phyloP scores from a whole-genome alignment of 2,888 invertebrate genomes.

The Syrista parreyssii region DNA sequence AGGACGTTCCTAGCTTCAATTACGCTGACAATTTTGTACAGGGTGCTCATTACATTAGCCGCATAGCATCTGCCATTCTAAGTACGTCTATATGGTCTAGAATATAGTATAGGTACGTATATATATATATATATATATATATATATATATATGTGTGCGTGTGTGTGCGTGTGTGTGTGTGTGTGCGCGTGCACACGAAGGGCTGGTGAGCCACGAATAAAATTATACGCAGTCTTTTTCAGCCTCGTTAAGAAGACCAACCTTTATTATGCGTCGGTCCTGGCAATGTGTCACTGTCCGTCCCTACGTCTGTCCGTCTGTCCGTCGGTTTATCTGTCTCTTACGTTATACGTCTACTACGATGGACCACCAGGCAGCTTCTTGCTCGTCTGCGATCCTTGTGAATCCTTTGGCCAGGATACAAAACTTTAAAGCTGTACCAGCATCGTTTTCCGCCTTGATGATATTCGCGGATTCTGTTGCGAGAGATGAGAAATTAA shows the following conservation, averaged over 20 bases:
- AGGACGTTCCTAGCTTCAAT: conserved; percentile 52
- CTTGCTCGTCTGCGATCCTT: conserved; percentile 5
- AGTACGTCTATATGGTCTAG: not conserved
- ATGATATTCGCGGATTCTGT: not conserved
- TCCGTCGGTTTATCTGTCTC: not conserved
- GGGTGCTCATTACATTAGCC: not conserved
- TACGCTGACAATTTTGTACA: conserved; percentile 46
- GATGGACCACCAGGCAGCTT: conserved; percentile 6
- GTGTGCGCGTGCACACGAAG: not conserved
- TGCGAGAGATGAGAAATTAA: not conserved
- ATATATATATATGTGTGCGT: no score
- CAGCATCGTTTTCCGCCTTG: not conserved
- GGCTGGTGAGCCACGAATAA: not conserved
- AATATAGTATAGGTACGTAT: not conserved
- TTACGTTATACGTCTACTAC: not conserved
- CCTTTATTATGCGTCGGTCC: not conserved
- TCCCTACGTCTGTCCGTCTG: not conserved
- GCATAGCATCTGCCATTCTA: not conserved
- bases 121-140: no score
- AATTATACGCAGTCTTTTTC: not conserved
- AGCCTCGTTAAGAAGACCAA: conserved; percentile 1
- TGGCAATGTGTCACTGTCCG: conserved; percentile 6
- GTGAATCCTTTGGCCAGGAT: not conserved
- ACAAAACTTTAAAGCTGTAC: not conserved
- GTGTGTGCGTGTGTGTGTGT: no score